Evolutionary conservation across 2,113 vertebrate genomes (phyloP), one percentile per base, ranked within the genome.

Genomic region (Oreotrochilus melanogaster): DNA sequence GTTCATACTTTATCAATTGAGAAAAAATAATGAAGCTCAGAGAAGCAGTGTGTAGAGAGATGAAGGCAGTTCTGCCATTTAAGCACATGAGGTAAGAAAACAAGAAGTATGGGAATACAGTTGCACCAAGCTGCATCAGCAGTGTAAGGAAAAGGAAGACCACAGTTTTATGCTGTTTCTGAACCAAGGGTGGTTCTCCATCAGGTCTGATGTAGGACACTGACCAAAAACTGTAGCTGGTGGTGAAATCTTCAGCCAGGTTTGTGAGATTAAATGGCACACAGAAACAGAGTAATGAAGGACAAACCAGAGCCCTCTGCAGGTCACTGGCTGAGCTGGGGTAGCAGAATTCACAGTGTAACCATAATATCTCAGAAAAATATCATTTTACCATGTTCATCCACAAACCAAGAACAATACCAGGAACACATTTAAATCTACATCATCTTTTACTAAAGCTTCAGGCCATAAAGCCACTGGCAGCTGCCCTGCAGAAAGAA

Each of bases 361-460:
- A 96, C 53, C 15, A 53, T 10, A 33, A 56, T 31, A 78, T 53
- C 78, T 74, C 48, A 75, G 73, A 61, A 85, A 94, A 95, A 67
- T 31, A 74, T 39, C 2, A 21, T 56, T 85, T 83, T 54, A 58
- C 51, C 31, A 57, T 3, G 16, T 65, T 87, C 74, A 78, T 48
- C 69, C 78, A 89, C 70, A 89, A 95, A 91, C 35, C 57, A 88
- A 76, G 62, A 85, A 75, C 83, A 91, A 82, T 61, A 72, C 31
- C 57, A 91, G 57, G 74, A 89, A 72, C 43, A 71, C 3, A 75
- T 35, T 72, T 88, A 45, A 17, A 57, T 42, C 39, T 66, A 73
- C 19, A 10, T 71, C 84, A 82, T 43, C 19, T 60, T 74, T 45
- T 65, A 73, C 58, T 65, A 73, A 13, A 93, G 54, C 28, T 73